These are phyloP conservation scores for Dugesia japonica DNA, from an alignment of 2,888 invertebrate species.

Conservation along the genomic window DNA sequence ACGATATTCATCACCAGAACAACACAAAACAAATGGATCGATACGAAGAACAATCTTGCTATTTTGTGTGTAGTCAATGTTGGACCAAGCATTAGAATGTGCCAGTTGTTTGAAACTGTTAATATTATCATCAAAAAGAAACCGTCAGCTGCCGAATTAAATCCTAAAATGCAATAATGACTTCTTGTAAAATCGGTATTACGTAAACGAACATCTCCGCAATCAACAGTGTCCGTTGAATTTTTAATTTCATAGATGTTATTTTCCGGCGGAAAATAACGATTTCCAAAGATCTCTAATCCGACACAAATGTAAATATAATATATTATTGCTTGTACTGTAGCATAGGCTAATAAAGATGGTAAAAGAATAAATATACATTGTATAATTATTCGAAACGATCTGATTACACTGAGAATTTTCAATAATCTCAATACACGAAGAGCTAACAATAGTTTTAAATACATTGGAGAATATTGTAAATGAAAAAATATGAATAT, in stretches of 20 bases:
- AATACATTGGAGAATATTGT: background rate
- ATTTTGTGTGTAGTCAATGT: background rate
- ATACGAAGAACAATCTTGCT: background rate
- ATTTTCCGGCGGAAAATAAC: background rate
- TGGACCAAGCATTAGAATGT: background rate
- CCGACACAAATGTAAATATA: background rate
- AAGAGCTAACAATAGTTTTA: background rate
- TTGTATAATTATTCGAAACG: background rate
- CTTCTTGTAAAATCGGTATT: background rate
- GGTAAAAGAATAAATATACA: background rate
- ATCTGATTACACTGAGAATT: background rate
- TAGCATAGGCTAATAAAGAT: background rate
- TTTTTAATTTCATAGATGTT: background rate
- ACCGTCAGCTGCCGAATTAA: background rate
- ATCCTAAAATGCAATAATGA: background rate
- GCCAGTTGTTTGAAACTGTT: slow-evolving; percentile 6
- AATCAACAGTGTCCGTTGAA: background rate
- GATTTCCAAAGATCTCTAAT: background rate
- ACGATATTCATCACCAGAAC: slow-evolving; percentile 22
- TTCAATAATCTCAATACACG: background rate
- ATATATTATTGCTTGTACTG: background rate
- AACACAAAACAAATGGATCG: background rate
- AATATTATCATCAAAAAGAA: background rate
- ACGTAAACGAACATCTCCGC: background rate
- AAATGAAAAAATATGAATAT: background rate